Evolutionary conservation across 2,113 vertebrate genomes (phyloP).

Genomic region (Gallinago paraguaiae): DNA sequence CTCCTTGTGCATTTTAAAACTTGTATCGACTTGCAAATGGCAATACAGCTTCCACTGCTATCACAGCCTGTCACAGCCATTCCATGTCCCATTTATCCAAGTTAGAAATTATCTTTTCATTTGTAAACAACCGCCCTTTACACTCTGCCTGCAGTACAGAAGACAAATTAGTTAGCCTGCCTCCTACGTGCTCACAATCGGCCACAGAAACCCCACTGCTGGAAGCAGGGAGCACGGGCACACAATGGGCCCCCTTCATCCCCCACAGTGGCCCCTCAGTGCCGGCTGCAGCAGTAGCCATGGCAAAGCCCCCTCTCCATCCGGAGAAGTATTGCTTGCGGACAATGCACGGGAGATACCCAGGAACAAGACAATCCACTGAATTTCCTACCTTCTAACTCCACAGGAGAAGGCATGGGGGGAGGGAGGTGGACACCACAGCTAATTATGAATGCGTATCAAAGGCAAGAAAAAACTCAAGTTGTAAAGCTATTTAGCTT

Average conservation of each 20-base stretch:
- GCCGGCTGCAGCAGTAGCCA: not conserved
- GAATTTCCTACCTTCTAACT: not conserved
- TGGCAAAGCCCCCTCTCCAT: not conserved
- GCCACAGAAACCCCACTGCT: not conserved
- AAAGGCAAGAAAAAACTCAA: not conserved
- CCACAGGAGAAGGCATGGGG: too few relatives aligned
- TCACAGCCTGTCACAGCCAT: constrained; percentile 18
- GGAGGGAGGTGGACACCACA: accelerated
- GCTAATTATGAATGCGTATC: not conserved
- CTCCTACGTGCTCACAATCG: not conserved
- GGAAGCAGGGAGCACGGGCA: not conserved
- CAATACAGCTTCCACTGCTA: not conserved
- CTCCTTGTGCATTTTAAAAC: not conserved
- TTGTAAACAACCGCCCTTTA: constrained; percentile 20
- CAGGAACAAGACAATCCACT: not conserved
- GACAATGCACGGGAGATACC: not conserved
- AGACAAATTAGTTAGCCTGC: not conserved
- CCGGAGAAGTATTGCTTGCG: not conserved
- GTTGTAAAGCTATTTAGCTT: not conserved
- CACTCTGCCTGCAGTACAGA: not conserved
- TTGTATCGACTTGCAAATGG: not conserved
- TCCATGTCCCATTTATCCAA: not conserved
- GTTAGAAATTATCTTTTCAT: not conserved
- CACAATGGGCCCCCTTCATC: constrained; percentile 6
- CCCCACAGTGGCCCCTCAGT: not conserved